phyloP scores from a whole-genome alignment of 1,140 invertebrate species.

The Oedothorax gibbosus region DNA sequence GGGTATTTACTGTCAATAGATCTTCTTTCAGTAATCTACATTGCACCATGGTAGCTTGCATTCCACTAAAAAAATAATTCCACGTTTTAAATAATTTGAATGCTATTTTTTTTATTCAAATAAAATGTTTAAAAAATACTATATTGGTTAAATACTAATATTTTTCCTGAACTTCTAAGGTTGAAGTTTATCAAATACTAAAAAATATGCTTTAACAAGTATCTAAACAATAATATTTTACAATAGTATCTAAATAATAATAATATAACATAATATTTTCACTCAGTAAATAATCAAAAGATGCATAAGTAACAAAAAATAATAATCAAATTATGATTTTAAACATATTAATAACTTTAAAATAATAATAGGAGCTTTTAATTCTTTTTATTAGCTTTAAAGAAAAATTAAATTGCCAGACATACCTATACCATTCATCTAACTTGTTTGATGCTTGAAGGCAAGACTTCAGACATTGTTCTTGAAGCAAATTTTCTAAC shows the following conservation, averaged over 20 bases:
- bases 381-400: background rate
- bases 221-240: too few species aligned
- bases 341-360: too few species aligned
- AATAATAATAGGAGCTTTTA: background rate
- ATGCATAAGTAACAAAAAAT: background rate
- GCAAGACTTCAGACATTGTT: slow-evolving; percentile 53
- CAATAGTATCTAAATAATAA: too few species aligned
- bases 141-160: too few species aligned
- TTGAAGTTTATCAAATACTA: too few species aligned
- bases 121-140: too few species aligned
- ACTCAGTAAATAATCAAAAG: background rate
- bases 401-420: background rate
- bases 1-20: background rate
- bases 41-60: slow-evolving; percentile 58
- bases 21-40: slow-evolving; percentile 44
- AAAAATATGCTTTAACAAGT: too few species aligned
- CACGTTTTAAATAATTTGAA: too few species aligned
- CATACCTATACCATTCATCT: slow-evolving; percentile 64
- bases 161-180: too few species aligned
- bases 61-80: slow-evolving; percentile 45
- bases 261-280: too few species aligned
- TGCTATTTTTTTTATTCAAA: too few species aligned
- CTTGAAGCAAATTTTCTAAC: slow-evolving; percentile 61
- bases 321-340: too few species aligned
- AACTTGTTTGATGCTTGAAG: slow-evolving; percentile 59